Base-by-base conservation (phyloP, 2,797 vertebrate genomes). In the Hippoglossus hippoglossus region DNA sequence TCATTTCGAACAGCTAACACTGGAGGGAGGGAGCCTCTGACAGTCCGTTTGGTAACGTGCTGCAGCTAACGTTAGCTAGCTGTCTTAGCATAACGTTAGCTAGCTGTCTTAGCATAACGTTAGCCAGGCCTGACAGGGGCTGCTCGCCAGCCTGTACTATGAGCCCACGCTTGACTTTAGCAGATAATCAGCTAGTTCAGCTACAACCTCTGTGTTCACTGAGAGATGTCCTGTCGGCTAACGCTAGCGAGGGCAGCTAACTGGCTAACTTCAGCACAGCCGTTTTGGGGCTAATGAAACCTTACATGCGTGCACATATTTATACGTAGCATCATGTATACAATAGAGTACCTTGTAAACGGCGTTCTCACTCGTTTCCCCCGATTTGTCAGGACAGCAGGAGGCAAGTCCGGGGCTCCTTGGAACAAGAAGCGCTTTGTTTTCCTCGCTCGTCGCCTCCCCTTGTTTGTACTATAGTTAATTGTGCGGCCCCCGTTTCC, bases 381-480 rank as follows among this genome's bases (percentile, higher is more conserved):
- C 59, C 64, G 69, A 49, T 77, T 31, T 75, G 69, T 75, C 56
- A 69, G 71, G 67, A 69, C 74, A 56, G 73, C 60, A 68, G 47
- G 57, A 34, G n/a, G 69, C 49, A 69, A 62, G 31, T 63, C 66
- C 21, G 81, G 66, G 69, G 57, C 44, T 88, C 75, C 76, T 81
- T 6, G 10, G 44, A 73, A 77, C 63, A 65, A 66, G 53, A 56
- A 49, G 57, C 49, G 69, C 69, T 82, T 85, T 86, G 87, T 89
- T 89, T 75, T 84, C 82, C 78, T 75, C 56, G 69, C 53, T 63
- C 31, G 82, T 87, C 74, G 79, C 80, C 87, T 87, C 83, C 83
- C 72, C 87, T 86, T 58, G 77, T 88, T 70, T 69, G 57, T 71
- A 54, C 56, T 80, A 62, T 60, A 47, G 68, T 74, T 79, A 54